phyloP scores from a whole-genome alignment of 2,888 invertebrate genomes.

The Himalopsyche anomala region DNA sequence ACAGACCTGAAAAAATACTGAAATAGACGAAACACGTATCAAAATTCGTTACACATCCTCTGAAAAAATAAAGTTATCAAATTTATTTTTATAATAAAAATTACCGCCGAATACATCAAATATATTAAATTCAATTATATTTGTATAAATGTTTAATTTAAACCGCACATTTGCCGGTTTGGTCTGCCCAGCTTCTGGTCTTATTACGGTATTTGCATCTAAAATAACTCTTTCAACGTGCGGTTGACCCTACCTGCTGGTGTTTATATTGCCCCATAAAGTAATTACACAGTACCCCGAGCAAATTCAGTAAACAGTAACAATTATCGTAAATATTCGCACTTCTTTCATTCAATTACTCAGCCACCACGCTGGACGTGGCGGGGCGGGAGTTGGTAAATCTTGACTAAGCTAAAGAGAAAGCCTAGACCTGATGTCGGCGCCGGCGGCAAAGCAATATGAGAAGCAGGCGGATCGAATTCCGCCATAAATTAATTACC shows the following conservation, averaged over 20 bases:
- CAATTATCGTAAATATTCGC: slow-evolving; percentile 30
- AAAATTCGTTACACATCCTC: too few species aligned
- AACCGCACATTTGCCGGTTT: too few species aligned
- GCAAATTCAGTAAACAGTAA: slow-evolving; percentile 13
- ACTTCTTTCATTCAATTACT: slow-evolving; percentile 6
- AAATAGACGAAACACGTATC: too few species aligned
- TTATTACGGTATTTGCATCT: too few species aligned
- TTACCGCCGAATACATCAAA: too few species aligned
- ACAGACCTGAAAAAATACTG: too few species aligned
- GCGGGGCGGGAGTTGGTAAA: slow-evolving; percentile 9
- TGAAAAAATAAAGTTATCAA: too few species aligned
- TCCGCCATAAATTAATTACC: slow-evolving; percentile 9
- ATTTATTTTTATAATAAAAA: too few species aligned
- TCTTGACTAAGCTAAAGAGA: slow-evolving; percentile 1
- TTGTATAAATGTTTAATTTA: too few species aligned
- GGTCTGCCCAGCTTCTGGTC: too few species aligned
- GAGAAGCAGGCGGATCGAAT: slow-evolving; percentile 12
- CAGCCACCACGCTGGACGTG: background rate
- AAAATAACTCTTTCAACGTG: too few species aligned
- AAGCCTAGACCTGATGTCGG: background rate
- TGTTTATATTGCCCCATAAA: slow-evolving; percentile 28
- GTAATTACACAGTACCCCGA: slow-evolving; percentile 11
- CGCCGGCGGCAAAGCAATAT: background rate
- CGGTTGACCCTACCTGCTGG: background rate
- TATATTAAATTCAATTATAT: too few species aligned